Base-by-base conservation (phyloP, 1,140 invertebrate species). In the Helicoverpa zea region DNA sequence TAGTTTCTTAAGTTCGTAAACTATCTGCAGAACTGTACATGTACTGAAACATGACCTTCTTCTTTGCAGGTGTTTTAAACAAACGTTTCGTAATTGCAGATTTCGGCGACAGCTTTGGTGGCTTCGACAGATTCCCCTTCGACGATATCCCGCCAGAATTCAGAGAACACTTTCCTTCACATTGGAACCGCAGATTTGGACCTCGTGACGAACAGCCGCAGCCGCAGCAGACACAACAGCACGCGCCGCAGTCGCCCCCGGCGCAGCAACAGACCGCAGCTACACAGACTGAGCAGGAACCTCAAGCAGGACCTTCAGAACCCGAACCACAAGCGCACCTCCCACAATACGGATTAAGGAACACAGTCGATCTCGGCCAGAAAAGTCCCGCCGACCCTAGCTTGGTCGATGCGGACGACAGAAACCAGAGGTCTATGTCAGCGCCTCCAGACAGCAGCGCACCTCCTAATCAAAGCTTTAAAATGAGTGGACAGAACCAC, bases 321-420 rank as follows among this genome's bases (percentile, higher is more conserved):
- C 82, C 80, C 51, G 80, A 87, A 29, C 86, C 89, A 61, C 89
- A 90, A 47, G 84, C 85, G 12, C 86, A 83, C 52, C 92, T 97
- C 14, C 96, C 96, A 75, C 97, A 98, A 83, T 96, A 97, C 96
- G 96, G 96, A 52, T 86, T 97, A 52, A 96, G 97, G 74, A 98
- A 97, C 82, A 98, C 97, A 12, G 96, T 97, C 63, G 97, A 98
- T 88, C 96, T 98, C 88, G 97, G 97, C 52, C 96, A 97, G 72
- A 97, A 97, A 90, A 96, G 96, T 77, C 94, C 95, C 73, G 94
- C 92, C 16, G 94, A 96, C 64, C 95, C 96, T 61, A 95, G 92
- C 80, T 79, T 95, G 49, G 94, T 95, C 87, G 94, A 96, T 95
- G 95, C 81, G 49, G 94, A 96, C 81, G 95, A 95, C 79, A 96